Evolutionary conservation across 2,888 invertebrate genomes (phyloP), one percentile per base, ranked within the genome.

Genomic region (Plebejus argus): DNA sequence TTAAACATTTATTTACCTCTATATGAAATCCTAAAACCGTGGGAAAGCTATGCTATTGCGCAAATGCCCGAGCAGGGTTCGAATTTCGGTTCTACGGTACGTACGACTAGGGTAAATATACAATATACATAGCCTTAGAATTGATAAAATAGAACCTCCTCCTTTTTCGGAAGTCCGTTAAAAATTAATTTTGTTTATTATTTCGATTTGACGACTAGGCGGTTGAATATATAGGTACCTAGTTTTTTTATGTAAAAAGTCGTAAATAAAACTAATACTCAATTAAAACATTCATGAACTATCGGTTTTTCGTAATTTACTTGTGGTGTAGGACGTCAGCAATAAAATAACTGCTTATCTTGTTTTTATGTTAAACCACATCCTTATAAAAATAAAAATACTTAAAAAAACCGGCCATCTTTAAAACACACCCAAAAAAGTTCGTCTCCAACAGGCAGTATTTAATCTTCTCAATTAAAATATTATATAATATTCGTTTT

Each of bases 351-450:
- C 20, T 8, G 12, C 3, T 72, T 12, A 72, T 72, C 72, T 20
- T 72, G 45, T 72, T 45, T 66, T 72, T 15, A 72, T 45, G 20
- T 15, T 12, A 23, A 72, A 72, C 72, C 72, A 45, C 72, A 72
- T 72, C 45, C 72, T 71, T 12, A 45, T 10, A 12, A 20, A 20
- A 15, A 28, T 39, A 45, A 72, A 39, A 45, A 45, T 72, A 20
- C 6, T 72, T 39, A 10, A 39, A 45, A 58, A 76, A 58, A 35
- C 53, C 23, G 53, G 61, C 61, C 23, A 12, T 23, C 4, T 58
- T 20, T 2, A 8, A 61, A 23, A 61, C 20, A 23, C 66, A 28
- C 12, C 23, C 66, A 66, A 66, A 66, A 33, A 66, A 28, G 28
- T 66, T 33, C 12, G 15, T 66, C 66, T 23, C 61, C 61, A 61